Percentiles rank a stretch among this genome's conserved stretches.
Conservation (phyloP, 2,797 vertebrate species). For the Sebastes glaucus region DNA sequence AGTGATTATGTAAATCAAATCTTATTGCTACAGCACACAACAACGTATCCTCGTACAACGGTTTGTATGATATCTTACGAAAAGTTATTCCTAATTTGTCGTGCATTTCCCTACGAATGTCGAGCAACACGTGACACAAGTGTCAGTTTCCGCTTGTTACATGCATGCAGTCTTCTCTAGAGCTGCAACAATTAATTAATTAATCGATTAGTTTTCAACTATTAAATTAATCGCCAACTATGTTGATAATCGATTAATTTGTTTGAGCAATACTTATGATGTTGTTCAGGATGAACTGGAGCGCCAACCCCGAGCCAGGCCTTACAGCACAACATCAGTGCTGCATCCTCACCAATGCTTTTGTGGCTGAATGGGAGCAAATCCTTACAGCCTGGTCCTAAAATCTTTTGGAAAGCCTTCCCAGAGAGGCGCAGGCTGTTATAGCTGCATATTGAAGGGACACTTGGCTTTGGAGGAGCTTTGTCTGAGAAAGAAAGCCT, state of each 20-base stretch:
- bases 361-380: slow-evolving; percentile 9
- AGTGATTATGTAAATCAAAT: neutral
- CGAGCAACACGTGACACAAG: no score
- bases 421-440: neutral
- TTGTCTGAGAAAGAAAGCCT: neutral
- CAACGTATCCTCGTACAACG: neutral
- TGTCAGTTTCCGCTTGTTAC: no score
- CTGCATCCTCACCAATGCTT: slow-evolving; percentile 20
- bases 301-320: neutral
- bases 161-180: no score
- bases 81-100: no score
- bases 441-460: neutral
- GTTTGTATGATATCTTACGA: no score
- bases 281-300: slow-evolving; percentile 9
- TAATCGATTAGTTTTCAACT: no score
- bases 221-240: no score
- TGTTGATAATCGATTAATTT: no score
- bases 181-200: no score
- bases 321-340: slow-evolving; percentile 17
- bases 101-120: no score
- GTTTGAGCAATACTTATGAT: no score
- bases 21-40: neutral
- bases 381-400: slow-evolving; percentile 14
- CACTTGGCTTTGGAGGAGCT: slow-evolving; percentile 1
- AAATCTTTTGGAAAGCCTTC: neutral